Evolutionary conservation across 64 coral and sea anemone species (phyloP), one percentile per base, ranked within the genome.

Genomic region (Exaiptasia diaphana): DNA sequence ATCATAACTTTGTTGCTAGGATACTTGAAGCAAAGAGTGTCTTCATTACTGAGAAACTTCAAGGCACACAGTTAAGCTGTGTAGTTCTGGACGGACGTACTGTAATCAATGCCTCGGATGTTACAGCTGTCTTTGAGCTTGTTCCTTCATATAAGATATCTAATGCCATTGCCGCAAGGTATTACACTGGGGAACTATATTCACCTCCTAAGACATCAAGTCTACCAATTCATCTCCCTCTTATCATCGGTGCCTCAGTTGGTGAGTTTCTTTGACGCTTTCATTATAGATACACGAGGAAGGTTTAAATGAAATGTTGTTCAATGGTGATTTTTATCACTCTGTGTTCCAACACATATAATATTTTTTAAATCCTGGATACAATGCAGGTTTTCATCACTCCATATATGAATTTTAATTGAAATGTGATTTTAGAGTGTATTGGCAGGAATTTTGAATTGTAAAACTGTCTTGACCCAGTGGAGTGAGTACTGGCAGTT

Each of bases 11-110:
- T 59, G 77, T 84, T 3, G 85, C 83, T 4, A 71, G 95, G 44
- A 76, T 99, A 43, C 44, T 93, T 11, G 50, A 75, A 8, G 14
- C 87, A 22, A 68, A 76, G 2, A 8, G 38, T 3, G 87, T 90
- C 8, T 38, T 85, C 17, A 17, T 90, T 25, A 37, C 78, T 22
- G 40, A 78, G 55, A 18, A 53, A 37, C 41, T 49, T 4, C 14
- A 25, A 10, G 85, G 56, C 25, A 83, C 65, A 0, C 30, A 63
- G 25, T 67, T 89, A 2, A 71, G 56, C 21, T 92, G 90, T 54
- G 89, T 99, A 3, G 36, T 99, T 12, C 50, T 99, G 12, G 95
- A 99, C 71, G 82, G 81, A n/a, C 49, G 45, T 27, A 88, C 75
- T 22, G 50, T 93, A 40, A 37, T 99, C 28, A 75, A 92, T 52